A percentile compares a stretch with the other conserved stretches of the same genome.
These are phyloP conservation scores for Palythoa caribaeorum DNA, from an alignment of 92 coral and sea anemone genomes.

Conservation along the genomic window DNA sequence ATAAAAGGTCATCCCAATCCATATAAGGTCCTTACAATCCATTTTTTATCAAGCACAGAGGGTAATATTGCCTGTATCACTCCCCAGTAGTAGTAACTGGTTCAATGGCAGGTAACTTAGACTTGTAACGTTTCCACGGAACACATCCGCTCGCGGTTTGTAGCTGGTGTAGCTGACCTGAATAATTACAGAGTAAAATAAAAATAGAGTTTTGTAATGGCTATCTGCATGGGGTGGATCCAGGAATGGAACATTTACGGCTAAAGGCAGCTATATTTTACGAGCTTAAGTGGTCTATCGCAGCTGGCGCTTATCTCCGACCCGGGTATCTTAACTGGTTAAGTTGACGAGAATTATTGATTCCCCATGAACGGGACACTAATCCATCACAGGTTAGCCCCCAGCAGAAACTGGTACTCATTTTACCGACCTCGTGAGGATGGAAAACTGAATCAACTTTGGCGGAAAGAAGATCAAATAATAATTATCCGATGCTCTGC, in stretches of 20 bases:
- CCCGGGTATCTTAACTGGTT: too few relatives aligned
- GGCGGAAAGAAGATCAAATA: too few relatives aligned
- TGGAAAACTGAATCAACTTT: too few relatives aligned
- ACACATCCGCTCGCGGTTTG: constrained; percentile 82
- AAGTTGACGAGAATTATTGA: too few relatives aligned
- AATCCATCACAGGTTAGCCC: too few relatives aligned
- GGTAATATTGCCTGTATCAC: constrained; percentile 91
- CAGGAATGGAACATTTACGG: not conserved
- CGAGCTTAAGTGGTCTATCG: too few relatives aligned
- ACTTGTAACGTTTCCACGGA: constrained; percentile 92
- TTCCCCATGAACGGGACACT: too few relatives aligned
- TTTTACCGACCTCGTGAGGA: too few relatives aligned
- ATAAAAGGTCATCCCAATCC: not conserved
- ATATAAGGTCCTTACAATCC: not conserved
- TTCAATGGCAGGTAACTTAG: constrained; percentile 92
- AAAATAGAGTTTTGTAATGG: not conserved
- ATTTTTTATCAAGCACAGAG: constrained; percentile 72
- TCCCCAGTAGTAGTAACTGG: constrained; percentile 82
- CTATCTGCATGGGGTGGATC: not conserved
- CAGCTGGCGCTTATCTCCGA: too few relatives aligned
- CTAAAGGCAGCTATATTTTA: too few relatives aligned
- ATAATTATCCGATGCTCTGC: too few relatives aligned
- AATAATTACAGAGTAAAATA: not conserved
- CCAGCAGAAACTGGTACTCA: too few relatives aligned
- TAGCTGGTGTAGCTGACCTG: constrained; percentile 81